Conservation (phyloP, 2,113 vertebrate species). For the Myotis yumanensis region DNA sequence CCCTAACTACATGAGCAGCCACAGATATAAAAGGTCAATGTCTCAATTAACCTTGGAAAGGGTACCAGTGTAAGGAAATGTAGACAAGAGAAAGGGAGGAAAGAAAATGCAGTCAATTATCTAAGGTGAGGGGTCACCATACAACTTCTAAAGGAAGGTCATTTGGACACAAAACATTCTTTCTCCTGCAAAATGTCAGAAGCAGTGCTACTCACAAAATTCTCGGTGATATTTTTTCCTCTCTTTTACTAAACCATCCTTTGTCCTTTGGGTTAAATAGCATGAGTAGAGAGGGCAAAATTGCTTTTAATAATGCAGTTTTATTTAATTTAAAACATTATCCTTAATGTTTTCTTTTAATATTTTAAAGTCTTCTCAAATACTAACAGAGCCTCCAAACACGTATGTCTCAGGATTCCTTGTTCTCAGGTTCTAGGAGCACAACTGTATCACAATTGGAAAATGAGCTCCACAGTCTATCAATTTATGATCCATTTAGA, state of each 20-base stretch:
- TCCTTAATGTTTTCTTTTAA: neutral
- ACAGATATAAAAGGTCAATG: constrained; percentile 78
- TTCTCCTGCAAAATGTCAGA: constrained; percentile 78
- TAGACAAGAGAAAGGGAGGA: constrained; percentile 61
- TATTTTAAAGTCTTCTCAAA: neutral
- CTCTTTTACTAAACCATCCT: constrained; percentile 28
- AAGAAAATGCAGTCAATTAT: constrained; percentile 82
- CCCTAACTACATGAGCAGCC: constrained; percentile 30
- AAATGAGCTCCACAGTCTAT: neutral
- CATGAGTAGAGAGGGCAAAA: constrained; percentile 15
- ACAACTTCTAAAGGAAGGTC: constrained; percentile 81
- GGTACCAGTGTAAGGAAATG: constrained; percentile 75
- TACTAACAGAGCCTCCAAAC: neutral
- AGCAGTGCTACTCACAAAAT: constrained; percentile 51
- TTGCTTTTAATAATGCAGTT: neutral
- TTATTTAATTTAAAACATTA: neutral
- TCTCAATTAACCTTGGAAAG: constrained; percentile 86
- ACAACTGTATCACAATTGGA: neutral
- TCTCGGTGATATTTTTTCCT: neutral
- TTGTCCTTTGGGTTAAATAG: constrained; percentile 25
- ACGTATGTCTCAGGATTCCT: neutral
- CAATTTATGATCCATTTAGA: neutral
- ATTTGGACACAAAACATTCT: constrained; percentile 65
- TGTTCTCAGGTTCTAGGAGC: neutral
- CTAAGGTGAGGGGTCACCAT: constrained; percentile 71